Base-by-base conservation (phyloP, 1,140 invertebrate species). In the Medauroidea extradentata region DNA sequence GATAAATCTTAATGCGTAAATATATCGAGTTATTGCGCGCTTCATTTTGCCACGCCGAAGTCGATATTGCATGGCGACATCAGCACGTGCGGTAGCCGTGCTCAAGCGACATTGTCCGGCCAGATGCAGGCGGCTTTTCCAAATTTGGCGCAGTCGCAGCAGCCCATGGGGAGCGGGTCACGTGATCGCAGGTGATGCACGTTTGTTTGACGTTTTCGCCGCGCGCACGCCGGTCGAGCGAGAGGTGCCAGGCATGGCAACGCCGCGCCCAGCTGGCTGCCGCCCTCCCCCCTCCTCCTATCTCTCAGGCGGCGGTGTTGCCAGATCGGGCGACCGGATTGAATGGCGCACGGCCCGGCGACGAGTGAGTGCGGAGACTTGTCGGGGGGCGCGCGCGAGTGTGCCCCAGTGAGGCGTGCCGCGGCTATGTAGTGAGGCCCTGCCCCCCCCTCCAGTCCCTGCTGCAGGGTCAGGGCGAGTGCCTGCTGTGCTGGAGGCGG, bases 261-360 rank as follows among this genome's bases (percentile, higher is more conserved):
- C 43, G 43, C 24, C 42, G 48, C 53, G 61, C 34, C 52, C 51
- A 62, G 48, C 59, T 56, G 53, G 50, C 59, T 52, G 21, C 51
- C 62, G 57, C 53, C 51, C 54, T 55, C 55, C 55, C 44, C 51
- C 53, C 48, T 56, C 58, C 54, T 51, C 24, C 54, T 63, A 46
- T 51, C 21, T 42, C 59, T 24, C 27, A 11, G 51, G 1, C n/a
- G 48, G 18, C 46, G 39, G 18, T n/a, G 38, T 25, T 52, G 4
- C 24, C 50, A 16, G 50, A n/a, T 34, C 29, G 29, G 29, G 29
- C 29, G 29, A 11, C 29, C 29, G 29, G 29, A 34, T 34, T 34
- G 29, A 34, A 34, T 34, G 29, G 29, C 29, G 29, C 29, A 34
- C 29, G 29, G 29, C 29, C 4, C 29, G 29, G 29, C 29, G n/a